Conservation (phyloP, 2,888 invertebrate genomes). For the Timema podura region DNA sequence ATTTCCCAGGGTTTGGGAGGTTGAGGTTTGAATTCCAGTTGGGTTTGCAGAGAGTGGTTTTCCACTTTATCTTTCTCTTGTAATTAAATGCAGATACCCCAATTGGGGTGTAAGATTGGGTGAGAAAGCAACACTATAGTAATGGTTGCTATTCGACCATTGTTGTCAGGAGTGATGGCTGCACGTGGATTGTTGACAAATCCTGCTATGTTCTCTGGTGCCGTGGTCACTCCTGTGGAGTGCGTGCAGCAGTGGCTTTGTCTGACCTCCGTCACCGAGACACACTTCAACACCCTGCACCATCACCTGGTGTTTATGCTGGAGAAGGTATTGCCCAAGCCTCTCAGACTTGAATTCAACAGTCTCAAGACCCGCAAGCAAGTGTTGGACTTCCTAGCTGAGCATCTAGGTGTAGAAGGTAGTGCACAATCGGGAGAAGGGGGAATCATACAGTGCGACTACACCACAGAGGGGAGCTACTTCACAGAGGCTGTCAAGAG, state of each 20-base stretch:
- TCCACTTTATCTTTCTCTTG: too few species aligned
- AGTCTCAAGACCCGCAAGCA: conserved; percentile 52
- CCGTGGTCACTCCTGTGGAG: conserved; percentile 60
- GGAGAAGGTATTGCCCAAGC: conserved; percentile 70
- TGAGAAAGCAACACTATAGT: too few species aligned
- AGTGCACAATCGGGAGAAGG: conserved; percentile 5
- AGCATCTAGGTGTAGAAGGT: conserved; percentile 49
- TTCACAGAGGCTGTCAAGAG: conserved; percentile 15
- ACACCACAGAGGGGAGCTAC: conserved; percentile 21
- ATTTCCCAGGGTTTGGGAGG: too few species aligned
- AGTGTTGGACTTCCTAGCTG: conserved; percentile 67
- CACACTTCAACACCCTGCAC: conserved; percentile 83
- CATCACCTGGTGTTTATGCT: conserved; percentile 97
- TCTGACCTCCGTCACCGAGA: conserved; percentile 54
- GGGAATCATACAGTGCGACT: conserved; percentile 5
- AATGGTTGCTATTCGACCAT: too few species aligned
- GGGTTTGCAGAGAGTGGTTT: too few species aligned
- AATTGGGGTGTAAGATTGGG: neutral
- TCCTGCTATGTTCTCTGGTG: conserved; percentile 82
- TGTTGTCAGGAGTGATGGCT: conserved; percentile 71
- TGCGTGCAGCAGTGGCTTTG: conserved; percentile 82
- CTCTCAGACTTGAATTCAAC: conserved; percentile 75
- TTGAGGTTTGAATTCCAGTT: too few species aligned
- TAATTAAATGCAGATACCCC: too few species aligned
- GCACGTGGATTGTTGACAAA: conserved; percentile 88